Evolutionary conservation across 2,113 vertebrate species (phyloP), one percentile per base, ranked within the genome.

Genomic region (Ploceus nigricollis): DNA sequence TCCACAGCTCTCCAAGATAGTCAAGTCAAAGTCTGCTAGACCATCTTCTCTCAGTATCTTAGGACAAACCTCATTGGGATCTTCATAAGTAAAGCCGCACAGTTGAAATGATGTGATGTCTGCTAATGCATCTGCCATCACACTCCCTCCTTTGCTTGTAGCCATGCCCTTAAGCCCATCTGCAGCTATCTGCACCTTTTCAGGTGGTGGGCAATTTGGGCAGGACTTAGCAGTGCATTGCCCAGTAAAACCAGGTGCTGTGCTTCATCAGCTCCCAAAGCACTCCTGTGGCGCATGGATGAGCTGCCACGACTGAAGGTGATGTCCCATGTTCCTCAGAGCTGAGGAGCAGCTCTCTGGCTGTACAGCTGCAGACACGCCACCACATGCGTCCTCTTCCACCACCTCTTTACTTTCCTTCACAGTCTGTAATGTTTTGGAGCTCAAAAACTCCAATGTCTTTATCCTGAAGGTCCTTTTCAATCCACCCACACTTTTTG

Each of bases 261-360:
- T 0, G 0, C 40, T 50, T 54, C 48, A 35, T 24, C 45, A 42
- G 63, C 77, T 80, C 37, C 54, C 63, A 60, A 58, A 82, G 63
- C 28, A 22, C 20, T 77, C 20, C 69, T 18, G 28, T 0, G 1
- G 25, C 18, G 73, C 2, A 1, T 2, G 14, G 58, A 69, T 5
- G 3, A 4, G 30, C 45, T 86, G 45, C 30, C 51, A 17, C 0
- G 2, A 16, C 40, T 39, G 47, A 75, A 63, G 56, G 27, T 30
- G n/a, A 66, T 35, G 19, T 35, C 56, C 64, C 7, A 7, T 18
- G 21, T 12, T 78, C 42, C 50, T 87, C 42, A 63, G 44, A 93
- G 42, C 5, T 33, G 28, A 90, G 42, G 44, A 66, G 24, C 39
- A 66, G 40, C 77, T 77, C 73, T 63, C 61, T 54, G 30, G 42